phyloP scores from a whole-genome alignment of 2,797 vertebrate genomes.

The Epinephelus awoara region DNA sequence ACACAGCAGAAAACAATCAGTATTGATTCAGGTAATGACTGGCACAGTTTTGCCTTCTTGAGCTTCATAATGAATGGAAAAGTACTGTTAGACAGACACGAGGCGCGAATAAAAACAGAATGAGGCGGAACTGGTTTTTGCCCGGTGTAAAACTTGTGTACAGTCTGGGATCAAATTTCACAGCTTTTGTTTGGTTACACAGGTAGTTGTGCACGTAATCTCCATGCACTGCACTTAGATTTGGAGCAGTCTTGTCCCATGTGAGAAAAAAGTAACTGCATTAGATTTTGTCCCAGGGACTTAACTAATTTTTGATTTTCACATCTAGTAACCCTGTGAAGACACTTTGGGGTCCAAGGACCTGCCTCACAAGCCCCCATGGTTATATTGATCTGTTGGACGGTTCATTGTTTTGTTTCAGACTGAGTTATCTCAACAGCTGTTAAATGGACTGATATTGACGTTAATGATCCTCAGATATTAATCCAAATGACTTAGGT shows the following conservation, averaged over 20 bases:
- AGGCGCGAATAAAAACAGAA: constrained; percentile 50
- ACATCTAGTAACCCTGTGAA: neutral
- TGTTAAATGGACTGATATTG: neutral
- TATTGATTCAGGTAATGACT: constrained; percentile 24
- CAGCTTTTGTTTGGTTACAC: constrained; percentile 34
- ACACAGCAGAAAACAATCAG: constrained; percentile 13
- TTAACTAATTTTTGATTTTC: neutral
- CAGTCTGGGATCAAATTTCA: constrained; percentile 50
- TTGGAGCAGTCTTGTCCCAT: constrained; percentile 3
- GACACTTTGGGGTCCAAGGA: neutral
- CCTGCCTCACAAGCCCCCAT: neutral
- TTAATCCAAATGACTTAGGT: neutral
- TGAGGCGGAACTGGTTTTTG: constrained; percentile 73
- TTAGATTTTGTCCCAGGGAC: neutral
- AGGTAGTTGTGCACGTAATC: neutral
- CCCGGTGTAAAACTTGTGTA: constrained; percentile 18
- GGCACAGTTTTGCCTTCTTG: constrained; percentile 25
- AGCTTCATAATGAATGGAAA: constrained; percentile 61
- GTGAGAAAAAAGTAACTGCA: neutral
- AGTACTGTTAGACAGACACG: constrained; percentile 42
- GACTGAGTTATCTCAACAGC: neutral
- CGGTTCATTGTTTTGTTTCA: neutral
- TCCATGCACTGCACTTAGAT: neutral
- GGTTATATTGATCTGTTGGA: neutral
- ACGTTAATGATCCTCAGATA: neutral